phyloP scores from a whole-genome alignment of 35 echinoderm and acorn worm species.

The Anneissia japonica region DNA sequence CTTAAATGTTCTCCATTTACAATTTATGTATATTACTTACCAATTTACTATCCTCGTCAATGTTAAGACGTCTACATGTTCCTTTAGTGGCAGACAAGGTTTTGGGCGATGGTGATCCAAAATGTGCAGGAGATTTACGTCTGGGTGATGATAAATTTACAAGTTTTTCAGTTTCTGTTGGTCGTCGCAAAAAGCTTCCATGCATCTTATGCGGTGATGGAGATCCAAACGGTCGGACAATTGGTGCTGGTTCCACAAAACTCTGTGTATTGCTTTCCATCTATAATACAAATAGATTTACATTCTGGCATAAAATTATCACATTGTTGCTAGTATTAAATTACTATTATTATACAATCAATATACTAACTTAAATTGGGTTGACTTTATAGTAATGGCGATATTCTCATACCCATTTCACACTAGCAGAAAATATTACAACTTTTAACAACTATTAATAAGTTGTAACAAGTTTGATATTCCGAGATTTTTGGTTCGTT shows the following conservation, averaged over 20 bases:
- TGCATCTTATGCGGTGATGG: constrained; percentile 88
- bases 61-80: constrained; percentile 62
- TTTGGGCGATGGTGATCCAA: neutral
- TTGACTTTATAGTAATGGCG: too few species aligned
- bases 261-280: constrained; percentile 19
- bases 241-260: constrained; percentile 43
- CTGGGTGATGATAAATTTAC: constrained; percentile 61
- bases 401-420: too few species aligned
- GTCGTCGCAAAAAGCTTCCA: constrained; percentile 74
- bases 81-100: neutral
- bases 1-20: too few species aligned
- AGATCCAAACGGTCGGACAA: constrained; percentile 50
- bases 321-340: too few species aligned
- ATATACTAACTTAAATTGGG: too few species aligned
- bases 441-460: too few species aligned
- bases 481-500: too few species aligned
- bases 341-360: too few species aligned
- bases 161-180: constrained; percentile 55
- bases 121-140: constrained; percentile 49
- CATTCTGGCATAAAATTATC: too few species aligned
- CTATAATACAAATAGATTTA: neutral
- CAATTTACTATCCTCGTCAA: constrained; percentile 87
- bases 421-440: too few species aligned
- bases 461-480: too few species aligned
- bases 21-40: constrained; percentile 19